A percentile compares a stretch with the other conserved stretches of the same genome.
Evolutionary conservation across 2,113 vertebrate species (phyloP).

Genomic region (Glaucomys volans): DNA sequence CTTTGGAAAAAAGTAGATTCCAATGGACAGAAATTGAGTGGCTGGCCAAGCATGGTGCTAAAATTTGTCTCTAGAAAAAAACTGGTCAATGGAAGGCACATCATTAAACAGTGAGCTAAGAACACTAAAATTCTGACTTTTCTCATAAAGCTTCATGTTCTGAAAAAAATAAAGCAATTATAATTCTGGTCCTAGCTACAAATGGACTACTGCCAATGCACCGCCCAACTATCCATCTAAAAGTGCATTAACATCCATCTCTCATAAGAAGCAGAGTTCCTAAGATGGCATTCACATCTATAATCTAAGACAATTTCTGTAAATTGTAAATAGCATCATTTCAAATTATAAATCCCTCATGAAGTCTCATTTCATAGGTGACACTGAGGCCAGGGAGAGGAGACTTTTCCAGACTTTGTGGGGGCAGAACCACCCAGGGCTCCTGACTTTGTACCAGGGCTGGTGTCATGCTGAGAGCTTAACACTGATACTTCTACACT

Average conservation of each 20-base stretch:
- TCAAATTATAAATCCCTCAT: neutral
- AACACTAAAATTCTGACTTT: conserved; percentile 29
- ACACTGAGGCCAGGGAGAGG: neutral
- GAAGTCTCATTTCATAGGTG: neutral
- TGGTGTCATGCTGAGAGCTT: neutral
- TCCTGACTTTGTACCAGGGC: neutral
- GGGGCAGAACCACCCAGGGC: neutral
- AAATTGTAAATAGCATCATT: conserved; percentile 18
- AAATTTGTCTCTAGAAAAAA: conserved; percentile 48
- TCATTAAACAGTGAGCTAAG: conserved; percentile 47
- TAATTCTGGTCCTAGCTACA: neutral
- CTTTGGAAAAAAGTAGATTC: neutral
- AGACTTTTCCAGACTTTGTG: neutral
- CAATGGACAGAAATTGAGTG: neutral
- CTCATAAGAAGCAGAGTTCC: conserved; percentile 14
- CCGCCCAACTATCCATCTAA: neutral
- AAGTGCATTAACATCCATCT: neutral
- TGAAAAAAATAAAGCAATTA: conserved; percentile 5
- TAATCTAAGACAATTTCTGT: neutral
- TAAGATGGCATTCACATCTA: neutral
- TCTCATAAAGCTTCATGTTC: conserved; percentile 31
- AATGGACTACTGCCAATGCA: neutral
- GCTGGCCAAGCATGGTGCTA: neutral
- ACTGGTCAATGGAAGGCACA: neutral
- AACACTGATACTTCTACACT: neutral